Conservation (phyloP, 2,797 vertebrate species). For the Acrocephalus scirpaceus region DNA sequence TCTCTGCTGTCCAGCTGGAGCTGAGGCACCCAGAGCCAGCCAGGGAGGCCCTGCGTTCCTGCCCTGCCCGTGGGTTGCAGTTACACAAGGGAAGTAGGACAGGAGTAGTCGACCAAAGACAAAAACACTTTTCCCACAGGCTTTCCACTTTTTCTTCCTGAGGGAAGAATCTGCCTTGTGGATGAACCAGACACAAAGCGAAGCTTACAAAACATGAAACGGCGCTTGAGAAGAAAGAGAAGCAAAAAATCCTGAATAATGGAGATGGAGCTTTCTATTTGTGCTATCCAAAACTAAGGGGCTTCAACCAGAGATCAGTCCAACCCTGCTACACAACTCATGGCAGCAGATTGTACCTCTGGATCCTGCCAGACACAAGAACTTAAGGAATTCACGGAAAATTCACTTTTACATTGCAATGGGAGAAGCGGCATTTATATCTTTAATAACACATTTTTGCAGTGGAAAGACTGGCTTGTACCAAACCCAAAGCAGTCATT, state of each 20-base stretch:
- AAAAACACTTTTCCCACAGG: neutral
- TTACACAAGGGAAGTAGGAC: neutral
- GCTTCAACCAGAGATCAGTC: neutral
- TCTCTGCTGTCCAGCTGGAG: rapidly evolving
- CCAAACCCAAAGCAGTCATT: neutral
- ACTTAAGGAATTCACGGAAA: neutral
- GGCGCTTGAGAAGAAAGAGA: neutral
- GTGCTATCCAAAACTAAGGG: neutral
- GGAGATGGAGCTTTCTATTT: neutral
- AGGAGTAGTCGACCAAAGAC: neutral
- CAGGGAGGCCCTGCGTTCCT: rapidly evolving
- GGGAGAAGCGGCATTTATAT: neutral
- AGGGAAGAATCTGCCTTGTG: neutral
- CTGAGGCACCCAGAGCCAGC: neutral
- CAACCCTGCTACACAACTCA: neutral
- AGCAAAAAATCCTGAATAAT: neutral
- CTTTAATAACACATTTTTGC: neutral
- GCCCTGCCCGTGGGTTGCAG: rapidly evolving
- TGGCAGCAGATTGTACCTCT: neutral
- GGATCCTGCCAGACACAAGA: neutral
- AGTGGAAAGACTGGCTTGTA: neutral
- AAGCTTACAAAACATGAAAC: neutral
- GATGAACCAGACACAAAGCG: neutral
- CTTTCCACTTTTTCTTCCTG: neutral
- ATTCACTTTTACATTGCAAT: neutral